Percentiles rank a stretch among this genome's conserved stretches.
These are phyloP conservation scores for Volucella inflata DNA, from an alignment of 2,888 invertebrate species.

Conservation along the genomic window DNA sequence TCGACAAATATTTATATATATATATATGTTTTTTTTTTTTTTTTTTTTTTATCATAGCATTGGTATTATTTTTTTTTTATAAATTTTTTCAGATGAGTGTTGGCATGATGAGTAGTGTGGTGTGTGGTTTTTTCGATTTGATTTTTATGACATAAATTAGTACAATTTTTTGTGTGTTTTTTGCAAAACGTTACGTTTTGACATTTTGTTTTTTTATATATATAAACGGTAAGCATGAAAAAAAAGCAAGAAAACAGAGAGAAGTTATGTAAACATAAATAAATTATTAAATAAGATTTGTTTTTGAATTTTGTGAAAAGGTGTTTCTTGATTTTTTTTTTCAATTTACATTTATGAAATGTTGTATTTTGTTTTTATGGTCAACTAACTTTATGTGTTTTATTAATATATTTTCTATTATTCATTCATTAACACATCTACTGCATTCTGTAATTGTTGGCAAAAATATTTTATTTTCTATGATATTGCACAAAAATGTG, in stretches of 20 bases:
- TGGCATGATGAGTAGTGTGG: constrained; percentile 74
- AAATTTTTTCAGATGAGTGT: constrained; percentile 71
- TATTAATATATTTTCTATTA: not conserved
- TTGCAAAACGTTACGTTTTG: constrained; percentile 72
- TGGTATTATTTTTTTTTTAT: constrained; percentile 58
- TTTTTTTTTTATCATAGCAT: constrained; percentile 81
- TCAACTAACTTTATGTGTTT: constrained; percentile 20
- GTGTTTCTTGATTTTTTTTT: not conserved
- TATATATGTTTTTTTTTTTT: constrained; percentile 81
- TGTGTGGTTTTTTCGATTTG: constrained; percentile 74
- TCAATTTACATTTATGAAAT: constrained; percentile 14
- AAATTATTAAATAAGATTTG: constrained; percentile 54
- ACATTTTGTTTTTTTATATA: constrained; percentile 66
- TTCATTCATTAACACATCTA: no score
- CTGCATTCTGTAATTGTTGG: no score
- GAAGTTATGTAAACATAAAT: constrained; percentile 69
- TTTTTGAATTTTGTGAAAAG: constrained; percentile 20
- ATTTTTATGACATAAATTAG: constrained; percentile 74
- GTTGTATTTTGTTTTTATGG: constrained; percentile 35
- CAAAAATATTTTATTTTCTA: no score
- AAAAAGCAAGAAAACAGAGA: constrained; percentile 74
- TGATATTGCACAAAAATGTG: not conserved
- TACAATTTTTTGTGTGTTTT: constrained; percentile 76
- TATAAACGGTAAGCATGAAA: constrained; percentile 72
- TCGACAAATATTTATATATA: constrained; percentile 83